phyloP scores from a whole-genome alignment of 2,888 invertebrate species.

The Watsonalla cultraria region DNA sequence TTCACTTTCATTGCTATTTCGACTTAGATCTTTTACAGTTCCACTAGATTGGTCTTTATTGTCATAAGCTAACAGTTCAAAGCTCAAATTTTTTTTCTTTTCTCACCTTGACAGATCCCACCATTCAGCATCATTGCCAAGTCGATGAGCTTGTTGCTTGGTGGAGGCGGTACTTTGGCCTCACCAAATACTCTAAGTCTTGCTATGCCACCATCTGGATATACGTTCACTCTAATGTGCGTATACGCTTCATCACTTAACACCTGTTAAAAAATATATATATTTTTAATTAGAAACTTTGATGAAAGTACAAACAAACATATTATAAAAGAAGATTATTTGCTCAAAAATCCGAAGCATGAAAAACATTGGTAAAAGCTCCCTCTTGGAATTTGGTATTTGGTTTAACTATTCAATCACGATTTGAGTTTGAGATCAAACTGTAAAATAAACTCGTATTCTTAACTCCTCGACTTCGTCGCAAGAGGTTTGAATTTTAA shows the following conservation, averaged over 20 bases:
- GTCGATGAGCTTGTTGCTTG: constrained; percentile 63
- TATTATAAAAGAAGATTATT: too few relatives aligned
- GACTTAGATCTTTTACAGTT: too few relatives aligned
- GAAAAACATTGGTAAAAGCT: constrained; percentile 19
- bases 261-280: constrained; percentile 35
- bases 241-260: constrained; percentile 74
- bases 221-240: constrained; percentile 80
- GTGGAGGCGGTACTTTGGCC: constrained; percentile 56
- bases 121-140: constrained; percentile 75
- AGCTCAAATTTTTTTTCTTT: not conserved
- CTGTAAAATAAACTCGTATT: not conserved
- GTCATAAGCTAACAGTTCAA: too few relatives aligned
- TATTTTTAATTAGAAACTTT: not conserved
- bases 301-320: too few relatives aligned
- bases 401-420: constrained; percentile 13
- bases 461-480: not conserved
- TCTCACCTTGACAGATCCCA: constrained; percentile 70
- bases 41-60: too few relatives aligned
- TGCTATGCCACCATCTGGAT: constrained; percentile 82
- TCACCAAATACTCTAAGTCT: constrained; percentile 79
- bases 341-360: too few relatives aligned
- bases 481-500: not conserved
- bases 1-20: too few relatives aligned
- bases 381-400: constrained; percentile 24
- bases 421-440: not conserved